Evolutionary conservation across 2,797 vertebrate species (phyloP).

Genomic region (Alcedo quadribrachys): DNA sequence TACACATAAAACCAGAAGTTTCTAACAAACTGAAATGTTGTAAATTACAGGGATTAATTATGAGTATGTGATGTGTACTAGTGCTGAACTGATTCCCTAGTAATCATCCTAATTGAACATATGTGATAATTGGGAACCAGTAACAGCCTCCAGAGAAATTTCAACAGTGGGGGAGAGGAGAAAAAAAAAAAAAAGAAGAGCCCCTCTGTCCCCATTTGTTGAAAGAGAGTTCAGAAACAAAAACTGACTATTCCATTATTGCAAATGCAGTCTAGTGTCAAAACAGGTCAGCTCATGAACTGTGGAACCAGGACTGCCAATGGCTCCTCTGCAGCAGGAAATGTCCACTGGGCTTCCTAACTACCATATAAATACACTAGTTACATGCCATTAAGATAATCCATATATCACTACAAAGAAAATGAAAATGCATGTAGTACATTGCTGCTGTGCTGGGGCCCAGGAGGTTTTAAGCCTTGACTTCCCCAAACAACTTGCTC

Average conservation of each 20-base stretch:
- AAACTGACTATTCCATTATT: not conserved
- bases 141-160: not conserved
- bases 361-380: conserved; percentile 1
- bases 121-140: not conserved
- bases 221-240: not conserved
- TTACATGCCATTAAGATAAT: not conserved
- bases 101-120: not conserved
- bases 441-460: not conserved
- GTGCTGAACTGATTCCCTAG: conserved; percentile 16
- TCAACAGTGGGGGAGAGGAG: not conserved
- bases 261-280: conserved; percentile 16
- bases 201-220: not conserved
- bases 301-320: conserved; percentile 14
- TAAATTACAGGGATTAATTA: conserved; percentile 21
- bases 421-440: not conserved
- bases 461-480: not conserved
- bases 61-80: not conserved
- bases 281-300: not conserved
- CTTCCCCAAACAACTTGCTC: not conserved
- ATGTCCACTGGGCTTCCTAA: conserved; percentile 26
- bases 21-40: conserved; percentile 56
- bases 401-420: not conserved
- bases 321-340: conserved; percentile 58
- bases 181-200: not conserved
- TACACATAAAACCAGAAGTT: not conserved